phyloP scores from a whole-genome alignment of 2,888 invertebrate genomes.

The Stenolophus ochropezus region DNA sequence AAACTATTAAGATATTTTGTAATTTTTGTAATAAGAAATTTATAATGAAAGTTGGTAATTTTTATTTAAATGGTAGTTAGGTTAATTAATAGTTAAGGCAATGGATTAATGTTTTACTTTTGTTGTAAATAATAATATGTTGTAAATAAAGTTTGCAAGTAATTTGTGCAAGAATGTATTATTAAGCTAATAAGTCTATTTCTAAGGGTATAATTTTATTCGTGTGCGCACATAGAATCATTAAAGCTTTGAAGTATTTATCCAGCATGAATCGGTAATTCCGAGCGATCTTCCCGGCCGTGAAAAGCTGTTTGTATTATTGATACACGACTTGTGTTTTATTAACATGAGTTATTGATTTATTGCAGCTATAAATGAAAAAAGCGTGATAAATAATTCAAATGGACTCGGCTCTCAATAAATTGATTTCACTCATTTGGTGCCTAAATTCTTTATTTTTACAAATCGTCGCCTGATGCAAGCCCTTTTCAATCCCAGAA shows the following conservation, averaged over 20 bases:
- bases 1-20: too few relatives aligned
- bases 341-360: constrained; percentile 44
- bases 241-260: constrained; percentile 3
- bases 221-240: background rate
- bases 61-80: too few relatives aligned
- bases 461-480: constrained; percentile 31
- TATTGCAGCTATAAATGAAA: constrained; percentile 37
- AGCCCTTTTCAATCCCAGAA: too few relatives aligned
- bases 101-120: too few relatives aligned
- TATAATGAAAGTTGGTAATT: too few relatives aligned
- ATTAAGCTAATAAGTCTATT: too few relatives aligned
- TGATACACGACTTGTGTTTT: constrained; percentile 41
- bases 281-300: background rate
- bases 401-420: constrained; percentile 36
- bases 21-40: too few relatives aligned
- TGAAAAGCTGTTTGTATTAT: constrained; percentile 21
- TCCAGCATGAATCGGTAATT: background rate
- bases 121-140: too few relatives aligned
- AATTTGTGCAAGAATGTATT: too few relatives aligned
- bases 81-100: too few relatives aligned
- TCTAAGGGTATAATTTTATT: too few relatives aligned
- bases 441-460: constrained; percentile 46
- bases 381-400: constrained; percentile 51
- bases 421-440: constrained; percentile 47
- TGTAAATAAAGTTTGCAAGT: too few relatives aligned